phyloP scores from a whole-genome alignment of 1,140 invertebrate species.

The Charaxes varanes region DNA sequence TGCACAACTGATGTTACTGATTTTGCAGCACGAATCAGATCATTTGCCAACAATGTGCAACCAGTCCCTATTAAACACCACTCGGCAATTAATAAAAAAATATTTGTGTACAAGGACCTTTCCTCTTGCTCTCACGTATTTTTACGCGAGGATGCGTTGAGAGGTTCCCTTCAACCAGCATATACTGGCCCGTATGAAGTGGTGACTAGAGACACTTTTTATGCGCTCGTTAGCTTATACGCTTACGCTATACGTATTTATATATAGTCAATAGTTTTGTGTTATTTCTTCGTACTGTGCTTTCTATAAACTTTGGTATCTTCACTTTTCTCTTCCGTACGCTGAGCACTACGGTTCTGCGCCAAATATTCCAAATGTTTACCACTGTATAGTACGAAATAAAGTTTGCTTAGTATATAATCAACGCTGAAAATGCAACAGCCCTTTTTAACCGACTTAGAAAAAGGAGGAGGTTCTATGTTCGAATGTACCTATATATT shows the following conservation, averaged over 20 bases:
- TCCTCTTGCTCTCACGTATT: slow-evolving; percentile 15
- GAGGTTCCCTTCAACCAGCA: slow-evolving; percentile 15
- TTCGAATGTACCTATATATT: no score
- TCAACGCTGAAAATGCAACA: no score
- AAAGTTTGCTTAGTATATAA: background rate
- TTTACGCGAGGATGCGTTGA: slow-evolving; percentile 14
- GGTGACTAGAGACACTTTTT: slow-evolving; percentile 13
- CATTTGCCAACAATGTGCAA: slow-evolving; percentile 13
- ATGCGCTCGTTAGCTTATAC: no score
- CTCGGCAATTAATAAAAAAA: slow-evolving; percentile 5
- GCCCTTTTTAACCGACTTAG: no score
- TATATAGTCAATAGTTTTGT: no score
- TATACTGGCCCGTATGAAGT: slow-evolving; percentile 21
- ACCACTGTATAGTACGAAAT: background rate
- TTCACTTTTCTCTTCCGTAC: no score
- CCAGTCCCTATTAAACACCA: slow-evolving; percentile 18
- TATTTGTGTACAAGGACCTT: slow-evolving; percentile 22
- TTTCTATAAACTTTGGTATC: no score
- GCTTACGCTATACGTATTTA: no score
- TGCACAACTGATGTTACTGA: slow-evolving; percentile 9
- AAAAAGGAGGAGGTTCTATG: no score
- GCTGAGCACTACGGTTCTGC: no score
- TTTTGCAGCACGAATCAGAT: slow-evolving; percentile 8
- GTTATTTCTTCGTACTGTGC: no score
- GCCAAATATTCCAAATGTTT: no score